These are phyloP conservation scores for Todus mexicanus DNA, from an alignment of 2,797 vertebrate genomes.

Conservation along the genomic window DNA sequence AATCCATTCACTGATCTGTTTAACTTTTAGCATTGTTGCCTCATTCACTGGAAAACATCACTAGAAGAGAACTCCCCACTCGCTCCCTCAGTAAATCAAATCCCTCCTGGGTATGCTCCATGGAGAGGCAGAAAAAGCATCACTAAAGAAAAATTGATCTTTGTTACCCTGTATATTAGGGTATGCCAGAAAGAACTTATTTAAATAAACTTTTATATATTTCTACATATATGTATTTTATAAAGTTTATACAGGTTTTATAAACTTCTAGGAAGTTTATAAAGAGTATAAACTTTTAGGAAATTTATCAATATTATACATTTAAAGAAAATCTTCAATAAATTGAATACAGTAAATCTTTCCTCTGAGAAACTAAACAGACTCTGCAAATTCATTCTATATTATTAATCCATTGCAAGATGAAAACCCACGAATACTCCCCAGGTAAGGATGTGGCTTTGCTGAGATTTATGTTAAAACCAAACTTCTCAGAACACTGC, in stretches of 20 bases:
- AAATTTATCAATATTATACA: too few species aligned
- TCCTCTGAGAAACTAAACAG: not conserved
- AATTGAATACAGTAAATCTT: not conserved
- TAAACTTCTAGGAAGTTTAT: too few species aligned
- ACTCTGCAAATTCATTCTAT: not conserved
- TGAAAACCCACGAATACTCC: not conserved
- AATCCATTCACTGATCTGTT: not conserved
- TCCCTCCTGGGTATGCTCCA: fast-evolving
- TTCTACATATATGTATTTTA: too few species aligned
- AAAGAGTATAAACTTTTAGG: too few species aligned
- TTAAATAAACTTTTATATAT: not conserved
- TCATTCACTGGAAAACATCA: not conserved
- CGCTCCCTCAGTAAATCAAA: not conserved
- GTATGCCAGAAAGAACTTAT: not conserved
- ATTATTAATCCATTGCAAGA: not conserved
- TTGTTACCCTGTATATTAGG: not conserved
- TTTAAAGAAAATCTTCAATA: not conserved
- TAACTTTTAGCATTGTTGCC: not conserved
- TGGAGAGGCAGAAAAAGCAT: not conserved
- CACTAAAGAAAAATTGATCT: not conserved
- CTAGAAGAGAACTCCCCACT: not conserved
- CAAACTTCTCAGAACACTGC: not conserved
- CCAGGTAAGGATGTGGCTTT: not conserved
- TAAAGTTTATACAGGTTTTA: too few species aligned
- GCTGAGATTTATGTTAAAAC: not conserved